Percentiles rank a stretch among this genome's conserved stretches.
phyloP scores from a whole-genome alignment of 2,888 invertebrate genomes.

The Campoplex capitator region DNA sequence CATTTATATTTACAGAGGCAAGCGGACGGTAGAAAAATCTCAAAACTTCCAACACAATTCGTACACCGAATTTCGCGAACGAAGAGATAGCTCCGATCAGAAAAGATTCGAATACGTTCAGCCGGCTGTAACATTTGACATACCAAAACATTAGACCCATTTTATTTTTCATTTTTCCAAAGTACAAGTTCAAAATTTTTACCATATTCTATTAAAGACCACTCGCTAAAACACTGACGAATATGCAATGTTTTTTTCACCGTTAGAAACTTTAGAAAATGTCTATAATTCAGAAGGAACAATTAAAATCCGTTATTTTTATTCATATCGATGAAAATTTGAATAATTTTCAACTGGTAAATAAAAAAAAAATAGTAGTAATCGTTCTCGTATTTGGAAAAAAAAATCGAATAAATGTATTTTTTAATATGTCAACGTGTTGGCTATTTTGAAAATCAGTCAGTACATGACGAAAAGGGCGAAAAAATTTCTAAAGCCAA shows the following conservation, averaged over 20 bases:
- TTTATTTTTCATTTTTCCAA: not conserved
- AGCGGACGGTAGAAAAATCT: conserved; percentile 67
- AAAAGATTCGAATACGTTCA: conserved; percentile 41
- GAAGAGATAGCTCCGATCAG: conserved; percentile 44
- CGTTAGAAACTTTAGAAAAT: not conserved
- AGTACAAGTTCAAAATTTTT: not conserved
- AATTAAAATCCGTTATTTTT: not conserved
- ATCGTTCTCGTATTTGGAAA: not conserved
- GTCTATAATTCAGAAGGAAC: not conserved
- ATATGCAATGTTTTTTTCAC: not conserved
- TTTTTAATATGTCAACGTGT: conserved; percentile 1
- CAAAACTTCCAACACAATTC: conserved; percentile 35
- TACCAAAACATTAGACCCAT: not conserved
- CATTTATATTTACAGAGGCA: conserved; percentile 61
- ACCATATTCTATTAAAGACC: not conserved
- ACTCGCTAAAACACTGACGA: no score
- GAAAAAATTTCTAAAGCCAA: conserved; percentile 72
- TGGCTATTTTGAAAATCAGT: not conserved
- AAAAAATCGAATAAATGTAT: not conserved
- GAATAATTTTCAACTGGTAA: not conserved
- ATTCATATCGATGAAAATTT: not conserved
- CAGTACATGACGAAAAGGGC: conserved; percentile 49
- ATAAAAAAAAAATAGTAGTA: not conserved
- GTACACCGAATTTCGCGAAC: not conserved
- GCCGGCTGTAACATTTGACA: conserved; percentile 5